Base-by-base conservation (phyloP, 2,797 vertebrate species). In the Astyanax mexicanus region DNA sequence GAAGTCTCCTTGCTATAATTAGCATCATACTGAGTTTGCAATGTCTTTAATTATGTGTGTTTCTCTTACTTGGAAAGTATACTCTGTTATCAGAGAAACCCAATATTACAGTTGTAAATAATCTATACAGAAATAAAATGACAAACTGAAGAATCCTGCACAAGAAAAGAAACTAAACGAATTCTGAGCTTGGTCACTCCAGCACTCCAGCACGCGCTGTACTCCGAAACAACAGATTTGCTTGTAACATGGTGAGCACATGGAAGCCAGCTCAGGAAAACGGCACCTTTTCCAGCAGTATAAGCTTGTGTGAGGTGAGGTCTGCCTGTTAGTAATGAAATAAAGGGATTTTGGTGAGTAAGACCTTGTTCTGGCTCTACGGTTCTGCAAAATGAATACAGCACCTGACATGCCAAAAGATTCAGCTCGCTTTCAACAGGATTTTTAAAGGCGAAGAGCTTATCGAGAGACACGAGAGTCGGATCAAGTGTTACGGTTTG, bases 1-100 rank as follows among this genome's bases (percentile, higher is more conserved):
- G 40, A 81, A 81, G 72, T 77, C 0, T 23, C 80, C 80, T 78
- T 69, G 38, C 38, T 21, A 44, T 84, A 86, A 86, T 89, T 83
- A 83, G 77, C 65, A 64, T 80, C 72, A 80, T 51, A 67, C 75
- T 81, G 75, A 78, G 79, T 7, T 61, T 55, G 67, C 52, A 45
- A 72, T 80, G 79, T 76, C 75, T 81, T 54, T 82, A 74, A 74
- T 75, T 81, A 75, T 62, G 62, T 62, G 74, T n/a, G 32, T 38
- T 32, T 69, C 68, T 71, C 37, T 71, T 65, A 57, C 70, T 80
- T 66, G 3, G 32, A 35, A 37, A 23, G 11, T n/a, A 6, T 29
- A 44, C 45, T 73, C 32, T 55, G 29, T 42, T 57, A 55, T 52
- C 61, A 23, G 23, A 44, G 2, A 72, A n/a, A 55, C 49, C 45